These are phyloP conservation scores for Eristalis tenax DNA, from an alignment of 2,888 invertebrate species.

Conservation along the genomic window DNA sequence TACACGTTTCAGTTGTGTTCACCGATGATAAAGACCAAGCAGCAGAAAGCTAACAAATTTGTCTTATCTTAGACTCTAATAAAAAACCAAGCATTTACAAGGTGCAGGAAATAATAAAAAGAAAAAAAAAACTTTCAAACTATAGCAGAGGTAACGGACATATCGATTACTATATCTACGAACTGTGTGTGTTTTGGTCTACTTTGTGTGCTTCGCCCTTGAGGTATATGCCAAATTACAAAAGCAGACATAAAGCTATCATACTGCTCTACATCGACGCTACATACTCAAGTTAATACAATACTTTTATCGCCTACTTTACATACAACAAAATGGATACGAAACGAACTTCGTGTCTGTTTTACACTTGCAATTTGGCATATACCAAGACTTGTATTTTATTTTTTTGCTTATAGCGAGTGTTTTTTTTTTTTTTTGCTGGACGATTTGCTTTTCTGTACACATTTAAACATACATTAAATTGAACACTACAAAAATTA, in stretches of 20 bases:
- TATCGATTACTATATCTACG: constrained; percentile 14
- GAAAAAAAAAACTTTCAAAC: background rate
- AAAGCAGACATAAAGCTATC: constrained; percentile 73
- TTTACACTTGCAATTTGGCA: constrained; percentile 74
- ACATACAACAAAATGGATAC: constrained; percentile 5
- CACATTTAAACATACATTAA: constrained; percentile 80
- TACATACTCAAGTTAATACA: constrained; percentile 26
- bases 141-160: constrained; percentile 19
- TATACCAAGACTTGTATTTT: constrained; percentile 62
- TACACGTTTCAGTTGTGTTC: no score
- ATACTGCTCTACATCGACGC: constrained; percentile 15
- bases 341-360: constrained; percentile 52
- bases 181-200: constrained; percentile 1
- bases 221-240: constrained; percentile 75
- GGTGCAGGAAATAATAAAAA: background rate
- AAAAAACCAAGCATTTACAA: background rate
- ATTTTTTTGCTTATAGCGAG: constrained; percentile 64
- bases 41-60: background rate
- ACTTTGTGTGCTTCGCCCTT: constrained; percentile 44
- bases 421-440: constrained; percentile 50
- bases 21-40: background rate
- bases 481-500: constrained; percentile 81
- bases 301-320: constrained; percentile 6
- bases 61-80: background rate
- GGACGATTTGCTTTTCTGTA: constrained; percentile 80